These are phyloP conservation scores for Chascanopsetta lugubris DNA, from an alignment of 2,113 vertebrate species.

Conservation along the genomic window DNA sequence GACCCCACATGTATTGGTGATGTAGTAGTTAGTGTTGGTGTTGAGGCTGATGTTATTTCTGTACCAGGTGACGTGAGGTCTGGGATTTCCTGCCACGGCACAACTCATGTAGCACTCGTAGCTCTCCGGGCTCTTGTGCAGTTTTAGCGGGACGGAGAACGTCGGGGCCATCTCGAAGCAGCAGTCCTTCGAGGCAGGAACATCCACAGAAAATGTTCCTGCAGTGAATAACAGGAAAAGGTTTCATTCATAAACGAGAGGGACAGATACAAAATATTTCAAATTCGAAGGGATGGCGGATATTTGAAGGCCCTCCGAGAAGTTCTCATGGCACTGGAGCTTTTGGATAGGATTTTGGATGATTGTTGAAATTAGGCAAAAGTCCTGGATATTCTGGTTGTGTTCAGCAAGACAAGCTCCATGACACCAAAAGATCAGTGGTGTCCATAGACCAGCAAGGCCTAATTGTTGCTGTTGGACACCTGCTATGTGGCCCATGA, in stretches of 20 bases:
- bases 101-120: slow-evolving; percentile 90
- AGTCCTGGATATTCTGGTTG: too few species aligned
- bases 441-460: too few species aligned
- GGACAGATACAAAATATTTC: too few species aligned
- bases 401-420: too few species aligned
- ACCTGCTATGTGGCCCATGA: too few species aligned
- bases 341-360: too few species aligned
- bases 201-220: slow-evolving; percentile 74
- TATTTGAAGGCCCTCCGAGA: too few species aligned
- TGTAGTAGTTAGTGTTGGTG: slow-evolving; percentile 76
- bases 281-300: too few species aligned
- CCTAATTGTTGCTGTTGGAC: too few species aligned
- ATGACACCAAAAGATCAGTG: too few species aligned
- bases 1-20: slow-evolving; percentile 85
- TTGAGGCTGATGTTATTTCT: slow-evolving; percentile 82
- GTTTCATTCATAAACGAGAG: background rate
- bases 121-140: slow-evolving; percentile 80
- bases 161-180: slow-evolving; percentile 77
- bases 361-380: too few species aligned
- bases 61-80: slow-evolving; percentile 86
- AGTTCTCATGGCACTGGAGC: too few species aligned
- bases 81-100: slow-evolving; percentile 83
- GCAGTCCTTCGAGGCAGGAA: slow-evolving; percentile 68
- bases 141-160: slow-evolving; percentile 83
- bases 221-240: slow-evolving; percentile 15